Evolutionary conservation across 2,113 vertebrate species (phyloP).

Genomic region (Solea senegalensis): DNA sequence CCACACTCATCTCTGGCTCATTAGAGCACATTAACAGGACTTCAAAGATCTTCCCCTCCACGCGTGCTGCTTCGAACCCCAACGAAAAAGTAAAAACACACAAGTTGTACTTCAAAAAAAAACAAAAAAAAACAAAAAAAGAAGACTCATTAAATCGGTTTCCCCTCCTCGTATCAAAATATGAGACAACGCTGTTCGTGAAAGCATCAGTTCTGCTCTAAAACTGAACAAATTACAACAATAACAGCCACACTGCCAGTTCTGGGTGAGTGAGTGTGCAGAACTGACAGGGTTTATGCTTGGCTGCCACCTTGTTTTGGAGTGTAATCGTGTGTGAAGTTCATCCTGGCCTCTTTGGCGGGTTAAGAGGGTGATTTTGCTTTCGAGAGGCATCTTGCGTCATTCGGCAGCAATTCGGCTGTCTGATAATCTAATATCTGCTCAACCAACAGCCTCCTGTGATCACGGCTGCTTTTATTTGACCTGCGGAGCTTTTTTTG

Average conservation of each 20-base stretch:
- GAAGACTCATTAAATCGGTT: not conserved
- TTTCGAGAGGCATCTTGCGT: conserved; percentile 41
- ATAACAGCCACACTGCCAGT: conserved; percentile 8
- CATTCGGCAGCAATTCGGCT: conserved; percentile 47
- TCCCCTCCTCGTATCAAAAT: conserved; percentile 3
- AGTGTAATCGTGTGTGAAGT: conserved; percentile 74
- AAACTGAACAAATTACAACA: conserved; percentile 34
- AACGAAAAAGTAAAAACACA: conserved; percentile 17
- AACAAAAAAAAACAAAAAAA: not conserved
- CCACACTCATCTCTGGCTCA: conserved; percentile 63
- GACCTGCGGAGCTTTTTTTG: conserved; percentile 23
- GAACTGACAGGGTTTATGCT: conserved; percentile 64
- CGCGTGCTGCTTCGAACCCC: not conserved
- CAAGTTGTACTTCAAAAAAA: conserved; percentile 14
- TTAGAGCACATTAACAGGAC: conserved; percentile 69
- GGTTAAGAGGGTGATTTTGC: conserved; percentile 50
- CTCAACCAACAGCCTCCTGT: conserved; percentile 28
- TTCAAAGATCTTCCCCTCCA: conserved; percentile 63
- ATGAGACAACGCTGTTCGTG: not conserved
- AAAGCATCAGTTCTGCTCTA: conserved; percentile 14
- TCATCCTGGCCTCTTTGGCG: conserved; percentile 61
- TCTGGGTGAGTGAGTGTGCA: conserved; percentile 49
- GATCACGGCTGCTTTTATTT: conserved; percentile 39
- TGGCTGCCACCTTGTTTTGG: conserved; percentile 68
- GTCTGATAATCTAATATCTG: conserved; percentile 53